phyloP scores from a whole-genome alignment of 2,113 vertebrate species.

The Ptychochromis oligacanthus region DNA sequence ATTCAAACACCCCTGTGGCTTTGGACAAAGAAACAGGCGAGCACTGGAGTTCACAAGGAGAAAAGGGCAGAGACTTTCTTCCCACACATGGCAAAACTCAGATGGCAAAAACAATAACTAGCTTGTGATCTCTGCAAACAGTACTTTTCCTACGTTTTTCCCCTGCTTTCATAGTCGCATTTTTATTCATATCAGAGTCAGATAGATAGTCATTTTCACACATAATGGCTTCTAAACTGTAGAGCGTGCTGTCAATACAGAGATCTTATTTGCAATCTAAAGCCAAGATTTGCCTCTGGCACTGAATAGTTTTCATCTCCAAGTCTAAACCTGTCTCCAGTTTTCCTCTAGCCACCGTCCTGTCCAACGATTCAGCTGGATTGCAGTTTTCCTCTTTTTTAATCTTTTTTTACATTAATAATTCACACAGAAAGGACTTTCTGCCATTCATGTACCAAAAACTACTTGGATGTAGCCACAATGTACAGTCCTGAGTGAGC shows the following conservation, averaged over 20 bases:
- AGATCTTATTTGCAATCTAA: conserved; percentile 30
- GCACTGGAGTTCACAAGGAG: conserved; percentile 46
- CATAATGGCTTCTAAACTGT: conserved; percentile 35
- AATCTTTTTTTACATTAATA: not conserved
- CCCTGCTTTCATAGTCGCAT: not conserved
- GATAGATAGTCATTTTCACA: conserved; percentile 13
- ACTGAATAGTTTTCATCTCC: conserved; percentile 68
- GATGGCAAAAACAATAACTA: not conserved
- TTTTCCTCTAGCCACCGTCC: conserved; percentile 14
- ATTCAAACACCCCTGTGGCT: conserved; percentile 65
- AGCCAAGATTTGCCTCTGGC: conserved; percentile 48
- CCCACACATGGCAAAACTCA: conserved; percentile 40
- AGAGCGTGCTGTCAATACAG: conserved; percentile 1
- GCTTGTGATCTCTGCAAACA: not conserved
- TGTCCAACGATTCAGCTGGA: conserved; percentile 4
- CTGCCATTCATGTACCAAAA: not conserved
- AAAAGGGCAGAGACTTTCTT: conserved; percentile 27
- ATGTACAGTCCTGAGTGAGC: not conserved
- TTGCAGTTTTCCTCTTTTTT: conserved; percentile 4
- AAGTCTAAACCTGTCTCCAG: conserved; percentile 63
- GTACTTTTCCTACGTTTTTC: not conserved
- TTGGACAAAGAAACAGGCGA: conserved; percentile 52
- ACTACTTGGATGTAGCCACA: not conserved
- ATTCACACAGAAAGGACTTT: conserved; percentile 7
- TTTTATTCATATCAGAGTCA: conserved; percentile 1